A percentile compares a stretch with the other conserved stretches of the same genome.
Evolutionary conservation across 2,113 vertebrate genomes (phyloP).

Genomic region (Indicator maculatus): DNA sequence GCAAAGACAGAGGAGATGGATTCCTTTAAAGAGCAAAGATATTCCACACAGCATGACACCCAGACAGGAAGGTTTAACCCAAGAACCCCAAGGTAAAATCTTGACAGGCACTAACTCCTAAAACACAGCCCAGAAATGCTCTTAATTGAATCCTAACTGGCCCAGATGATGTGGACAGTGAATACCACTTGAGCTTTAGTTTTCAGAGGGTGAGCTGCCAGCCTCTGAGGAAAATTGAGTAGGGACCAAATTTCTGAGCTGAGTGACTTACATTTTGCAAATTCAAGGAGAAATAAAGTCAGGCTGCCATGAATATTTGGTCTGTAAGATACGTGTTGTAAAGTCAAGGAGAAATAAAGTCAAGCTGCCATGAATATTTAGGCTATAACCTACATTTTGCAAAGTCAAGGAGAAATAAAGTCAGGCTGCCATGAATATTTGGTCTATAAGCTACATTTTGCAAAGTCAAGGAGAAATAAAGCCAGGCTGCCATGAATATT

Average conservation of each 20-base stretch:
- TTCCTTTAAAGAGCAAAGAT: constrained; percentile 39
- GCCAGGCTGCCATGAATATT: not conserved
- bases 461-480: not conserved
- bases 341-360: not conserved
- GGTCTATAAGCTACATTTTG: not conserved
- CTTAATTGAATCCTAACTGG: constrained; percentile 19
- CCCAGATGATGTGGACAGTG: not conserved
- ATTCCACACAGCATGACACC: constrained; percentile 31
- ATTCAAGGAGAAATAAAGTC: not conserved
- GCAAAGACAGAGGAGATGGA: not conserved
- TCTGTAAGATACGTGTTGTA: not conserved
- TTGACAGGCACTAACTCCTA: constrained; percentile 21
- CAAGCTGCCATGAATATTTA: not conserved
- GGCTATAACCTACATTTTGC: not conserved
- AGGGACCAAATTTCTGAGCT: not conserved
- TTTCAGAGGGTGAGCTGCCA: constrained; percentile 21
- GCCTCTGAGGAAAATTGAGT: not conserved
- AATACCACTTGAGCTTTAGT: not conserved
- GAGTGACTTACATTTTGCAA: not conserved
- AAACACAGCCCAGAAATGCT: constrained; percentile 22
- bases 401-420: not conserved
- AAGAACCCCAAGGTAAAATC: constrained; percentile 19
- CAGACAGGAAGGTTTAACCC: constrained; percentile 35
- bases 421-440: not conserved
- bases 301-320: not conserved